A percentile compares a stretch with the other conserved stretches of the same genome.
Conservation (phyloP, 2,113 vertebrate species). For the Andinoacara biseriatus region DNA sequence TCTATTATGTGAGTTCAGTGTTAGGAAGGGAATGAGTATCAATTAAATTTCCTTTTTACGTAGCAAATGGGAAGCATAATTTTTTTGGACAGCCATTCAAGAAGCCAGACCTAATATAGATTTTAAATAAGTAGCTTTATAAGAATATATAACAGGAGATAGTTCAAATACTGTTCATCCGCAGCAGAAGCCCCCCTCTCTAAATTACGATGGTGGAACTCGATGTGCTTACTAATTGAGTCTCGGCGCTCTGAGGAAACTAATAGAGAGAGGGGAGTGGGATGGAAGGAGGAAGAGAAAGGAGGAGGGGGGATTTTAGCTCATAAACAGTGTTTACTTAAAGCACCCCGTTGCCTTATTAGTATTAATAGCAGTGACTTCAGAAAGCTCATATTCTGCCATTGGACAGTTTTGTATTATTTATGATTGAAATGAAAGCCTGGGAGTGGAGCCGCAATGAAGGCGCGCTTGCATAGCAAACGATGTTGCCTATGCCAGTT, state of each 20-base stretch:
- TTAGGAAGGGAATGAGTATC: conserved; percentile 33
- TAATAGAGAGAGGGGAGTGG: conserved; percentile 27
- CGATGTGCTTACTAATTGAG: conserved; percentile 66
- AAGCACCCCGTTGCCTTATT: conserved; percentile 74
- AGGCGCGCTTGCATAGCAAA: conserved; percentile 71
- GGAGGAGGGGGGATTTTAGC: conserved; percentile 20
- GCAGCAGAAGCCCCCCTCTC: conserved; percentile 26
- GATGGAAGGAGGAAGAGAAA: background rate
- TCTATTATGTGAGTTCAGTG: conserved; percentile 49
- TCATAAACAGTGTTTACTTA: conserved; percentile 77
- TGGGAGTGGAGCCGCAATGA: conserved; percentile 46
- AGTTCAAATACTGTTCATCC: conserved; percentile 34
- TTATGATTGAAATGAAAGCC: conserved; percentile 79
- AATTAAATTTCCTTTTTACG: conserved; percentile 39
- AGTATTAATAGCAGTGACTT: conserved; percentile 83
- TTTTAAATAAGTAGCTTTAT: conserved; percentile 26
- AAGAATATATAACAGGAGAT: conserved; percentile 37
- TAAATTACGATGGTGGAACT: conserved; percentile 42
- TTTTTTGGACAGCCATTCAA: conserved; percentile 44
- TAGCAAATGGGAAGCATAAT: conserved; percentile 38
- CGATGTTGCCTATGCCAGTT: conserved; percentile 66
- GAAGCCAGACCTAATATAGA: conserved; percentile 34
- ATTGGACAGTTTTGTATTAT: conserved; percentile 81
- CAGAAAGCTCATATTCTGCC: conserved; percentile 79
- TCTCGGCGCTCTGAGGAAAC: conserved; percentile 41